A percentile compares a stretch with the other conserved stretches of the same genome.
These are phyloP conservation scores for Valencia hispanica DNA, from an alignment of 2,797 vertebrate genomes.

Conservation along the genomic window DNA sequence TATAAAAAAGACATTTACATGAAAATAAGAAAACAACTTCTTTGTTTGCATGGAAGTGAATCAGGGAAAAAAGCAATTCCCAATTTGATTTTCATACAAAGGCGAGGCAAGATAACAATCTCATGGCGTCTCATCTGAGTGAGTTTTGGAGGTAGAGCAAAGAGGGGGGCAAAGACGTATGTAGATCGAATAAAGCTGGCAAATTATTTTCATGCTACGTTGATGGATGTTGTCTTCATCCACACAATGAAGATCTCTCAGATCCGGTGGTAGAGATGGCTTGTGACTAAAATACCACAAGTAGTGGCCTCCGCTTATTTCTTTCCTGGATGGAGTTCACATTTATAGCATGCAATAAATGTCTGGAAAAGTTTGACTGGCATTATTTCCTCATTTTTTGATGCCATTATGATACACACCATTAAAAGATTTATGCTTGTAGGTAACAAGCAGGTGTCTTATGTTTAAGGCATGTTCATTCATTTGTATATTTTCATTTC, in stretches of 20 bases:
- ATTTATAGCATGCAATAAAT: slow-evolving; percentile 24
- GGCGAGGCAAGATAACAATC: slow-evolving; percentile 82
- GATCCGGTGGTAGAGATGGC: slow-evolving; percentile 69
- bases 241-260: slow-evolving; percentile 80
- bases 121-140: slow-evolving; percentile 78
- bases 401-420: slow-evolving; percentile 25
- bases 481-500: background rate
- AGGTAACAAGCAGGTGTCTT: background rate
- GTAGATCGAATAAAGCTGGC: slow-evolving; percentile 85
- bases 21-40: slow-evolving; percentile 88
- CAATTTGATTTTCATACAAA: slow-evolving; percentile 86
- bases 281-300: slow-evolving; percentile 71
- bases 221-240: slow-evolving; percentile 81
- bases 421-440: background rate
- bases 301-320: slow-evolving; percentile 54
- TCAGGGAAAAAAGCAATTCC: slow-evolving; percentile 82
- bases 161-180: slow-evolving; percentile 70
- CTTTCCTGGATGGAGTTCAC: slow-evolving; percentile 47
- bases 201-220: slow-evolving; percentile 82
- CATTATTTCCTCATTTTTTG: slow-evolving; percentile 39
- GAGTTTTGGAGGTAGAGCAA: slow-evolving; percentile 79
- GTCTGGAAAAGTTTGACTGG: slow-evolving; percentile 27
- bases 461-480: background rate
- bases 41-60: slow-evolving; percentile 84
- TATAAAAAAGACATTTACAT: slow-evolving; percentile 90